Conservation (phyloP, 2,888 invertebrate genomes). For the Bimastos eiseni region DNA sequence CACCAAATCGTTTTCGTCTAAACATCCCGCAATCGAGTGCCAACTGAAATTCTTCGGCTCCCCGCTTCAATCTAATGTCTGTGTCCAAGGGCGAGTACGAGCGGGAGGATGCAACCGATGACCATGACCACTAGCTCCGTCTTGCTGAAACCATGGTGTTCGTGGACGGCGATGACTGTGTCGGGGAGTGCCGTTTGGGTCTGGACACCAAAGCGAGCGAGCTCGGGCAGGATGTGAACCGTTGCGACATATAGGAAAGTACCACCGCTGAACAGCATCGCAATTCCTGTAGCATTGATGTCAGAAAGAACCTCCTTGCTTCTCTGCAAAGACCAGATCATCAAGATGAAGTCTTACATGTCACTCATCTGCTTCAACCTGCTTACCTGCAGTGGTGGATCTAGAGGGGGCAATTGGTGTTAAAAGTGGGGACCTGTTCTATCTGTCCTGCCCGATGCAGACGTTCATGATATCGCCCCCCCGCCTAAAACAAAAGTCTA, state of each 20-base stretch:
- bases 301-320: conserved; percentile 86
- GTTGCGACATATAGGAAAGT: conserved; percentile 98
- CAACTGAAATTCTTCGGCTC: neutral
- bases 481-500: too few species aligned
- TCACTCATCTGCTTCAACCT: neutral
- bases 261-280: conserved; percentile 97
- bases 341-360: neutral
- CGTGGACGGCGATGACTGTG: conserved; percentile 54
- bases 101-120: conserved; percentile 82
- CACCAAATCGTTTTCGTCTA: neutral
- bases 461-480: too few species aligned
- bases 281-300: conserved; percentile 90
- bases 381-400: too few species aligned
- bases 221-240: conserved; percentile 94
- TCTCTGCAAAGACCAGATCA: conserved; percentile 72
- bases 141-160: conserved; percentile 68
- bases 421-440: too few species aligned
- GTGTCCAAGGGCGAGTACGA: conserved; percentile 88
- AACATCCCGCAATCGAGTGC: neutral
- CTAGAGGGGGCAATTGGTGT: too few species aligned
- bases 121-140: conserved; percentile 82
- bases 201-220: conserved; percentile 63
- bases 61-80: conserved; percentile 48
- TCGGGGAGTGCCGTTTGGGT: conserved; percentile 51
- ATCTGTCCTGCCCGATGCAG: too few species aligned